Evolutionary conservation across 2,888 invertebrate genomes (phyloP).

Genomic region (Nowickia ferox): DNA sequence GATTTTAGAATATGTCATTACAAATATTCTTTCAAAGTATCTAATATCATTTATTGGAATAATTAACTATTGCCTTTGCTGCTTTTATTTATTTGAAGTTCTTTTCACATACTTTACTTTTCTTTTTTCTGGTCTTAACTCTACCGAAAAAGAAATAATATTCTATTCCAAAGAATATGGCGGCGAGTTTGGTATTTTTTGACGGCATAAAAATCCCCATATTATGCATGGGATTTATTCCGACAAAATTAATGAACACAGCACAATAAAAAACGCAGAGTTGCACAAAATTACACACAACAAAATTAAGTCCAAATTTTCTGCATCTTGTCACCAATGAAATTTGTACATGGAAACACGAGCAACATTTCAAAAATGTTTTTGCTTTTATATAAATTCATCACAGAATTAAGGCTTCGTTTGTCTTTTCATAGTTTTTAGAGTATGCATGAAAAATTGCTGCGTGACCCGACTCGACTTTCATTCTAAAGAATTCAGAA

Average conservation of each 20-base stretch:
- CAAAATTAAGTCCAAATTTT: not conserved
- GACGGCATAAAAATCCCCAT: conserved; percentile 70
- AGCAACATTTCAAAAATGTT: no score
- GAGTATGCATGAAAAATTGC: no score
- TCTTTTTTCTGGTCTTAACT: conserved; percentile 50
- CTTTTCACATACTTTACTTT: conserved; percentile 43
- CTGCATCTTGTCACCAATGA: no score
- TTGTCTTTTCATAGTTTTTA: no score
- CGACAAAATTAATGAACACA: conserved; percentile 59
- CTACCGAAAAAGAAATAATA: conserved; percentile 68
- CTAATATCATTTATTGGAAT: conserved; percentile 46
- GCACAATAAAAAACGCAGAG: conserved; percentile 35
- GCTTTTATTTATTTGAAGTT: conserved; percentile 41
- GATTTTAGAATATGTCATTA: not conserved
- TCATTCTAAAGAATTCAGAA: no score
- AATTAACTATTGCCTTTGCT: conserved; percentile 20
- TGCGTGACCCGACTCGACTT: no score
- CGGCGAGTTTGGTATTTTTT: conserved; percentile 73
- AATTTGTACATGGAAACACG: not conserved
- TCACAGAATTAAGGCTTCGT: no score
- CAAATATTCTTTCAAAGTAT: not conserved
- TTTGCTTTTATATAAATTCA: no score
- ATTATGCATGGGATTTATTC: conserved; percentile 56
- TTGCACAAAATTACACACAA: conserved; percentile 35
- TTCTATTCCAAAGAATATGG: conserved; percentile 75